phyloP scores from a whole-genome alignment of 2,797 vertebrate species.

The Chaetodon trifasciatus region DNA sequence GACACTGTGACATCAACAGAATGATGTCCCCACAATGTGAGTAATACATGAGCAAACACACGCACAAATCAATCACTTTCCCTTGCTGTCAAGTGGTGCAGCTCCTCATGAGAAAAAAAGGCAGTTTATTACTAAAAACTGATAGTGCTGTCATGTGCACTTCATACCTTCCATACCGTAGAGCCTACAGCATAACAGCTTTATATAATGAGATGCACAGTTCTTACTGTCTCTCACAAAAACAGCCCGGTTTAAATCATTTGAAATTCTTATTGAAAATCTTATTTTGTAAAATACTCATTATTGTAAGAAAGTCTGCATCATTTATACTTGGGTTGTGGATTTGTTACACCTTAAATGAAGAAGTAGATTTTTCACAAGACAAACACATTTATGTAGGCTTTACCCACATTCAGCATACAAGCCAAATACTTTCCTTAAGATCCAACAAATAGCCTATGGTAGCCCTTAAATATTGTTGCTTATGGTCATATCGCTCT shows the following conservation, averaged over 20 bases:
- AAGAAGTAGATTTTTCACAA: not conserved
- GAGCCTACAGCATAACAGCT: not conserved
- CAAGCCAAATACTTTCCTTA: not conserved
- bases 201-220: not conserved
- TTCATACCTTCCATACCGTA: slow-evolving; percentile 13
- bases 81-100: slow-evolving; percentile 3
- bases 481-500: not conserved
- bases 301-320: not conserved
- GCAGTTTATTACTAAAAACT: slow-evolving; percentile 17
- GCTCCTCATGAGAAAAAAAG: not conserved
- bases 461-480: not conserved
- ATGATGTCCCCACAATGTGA: no score
- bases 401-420: not conserved
- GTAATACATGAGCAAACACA: no score
- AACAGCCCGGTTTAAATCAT: not conserved
- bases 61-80: not conserved
- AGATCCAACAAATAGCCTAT: not conserved
- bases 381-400: not conserved
- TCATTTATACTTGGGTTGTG: not conserved
- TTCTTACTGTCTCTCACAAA: not conserved
- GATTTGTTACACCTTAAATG: not conserved
- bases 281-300: not conserved
- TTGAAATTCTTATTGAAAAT: no score
- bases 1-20: no score
- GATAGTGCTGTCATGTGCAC: slow-evolving; percentile 3